Percentiles rank a stretch among this genome's conserved stretches.
Conservation (phyloP, 2,113 vertebrate species). For the Syngnathus typhle region DNA sequence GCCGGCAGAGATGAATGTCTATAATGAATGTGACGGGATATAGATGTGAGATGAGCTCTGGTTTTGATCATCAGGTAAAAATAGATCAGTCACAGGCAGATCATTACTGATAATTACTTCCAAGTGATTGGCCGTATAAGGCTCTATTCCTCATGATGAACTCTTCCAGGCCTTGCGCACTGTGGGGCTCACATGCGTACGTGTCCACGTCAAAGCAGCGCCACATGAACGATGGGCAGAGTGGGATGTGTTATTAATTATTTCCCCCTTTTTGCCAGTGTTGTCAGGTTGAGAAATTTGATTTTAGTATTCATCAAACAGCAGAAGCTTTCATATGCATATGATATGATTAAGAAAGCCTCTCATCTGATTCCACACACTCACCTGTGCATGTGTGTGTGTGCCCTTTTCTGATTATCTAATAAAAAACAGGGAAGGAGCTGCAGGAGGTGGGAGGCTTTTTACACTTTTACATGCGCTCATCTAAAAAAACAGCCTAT, state of each 20-base stretch:
- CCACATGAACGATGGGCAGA: constrained; percentile 5
- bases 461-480: neutral
- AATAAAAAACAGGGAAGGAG: constrained; percentile 12
- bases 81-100: constrained; percentile 68
- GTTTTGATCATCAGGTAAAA: constrained; percentile 71
- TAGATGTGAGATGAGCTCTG: constrained; percentile 64
- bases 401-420: constrained; percentile 19
- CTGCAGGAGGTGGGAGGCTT: constrained; percentile 4
- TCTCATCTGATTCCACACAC: constrained; percentile 8
- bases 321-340: constrained; percentile 4
- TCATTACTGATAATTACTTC: constrained; percentile 72
- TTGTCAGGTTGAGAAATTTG: constrained; percentile 39
- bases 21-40: constrained; percentile 72
- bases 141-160: constrained; percentile 46
- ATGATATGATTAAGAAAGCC: constrained; percentile 15
- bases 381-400: constrained; percentile 7
- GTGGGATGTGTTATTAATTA: constrained; percentile 34
- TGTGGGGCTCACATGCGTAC: constrained; percentile 12
- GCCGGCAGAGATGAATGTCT: constrained; percentile 62
- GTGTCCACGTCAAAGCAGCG: constrained; percentile 5
- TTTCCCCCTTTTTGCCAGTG: constrained; percentile 21
- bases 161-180: constrained; percentile 39
- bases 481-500: neutral
- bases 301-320: constrained; percentile 23
- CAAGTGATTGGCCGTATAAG: constrained; percentile 42